These are phyloP conservation scores for Holothuria glaberrima DNA, from an alignment of 35 echinoderm and acorn worm species.

Conservation along the genomic window DNA sequence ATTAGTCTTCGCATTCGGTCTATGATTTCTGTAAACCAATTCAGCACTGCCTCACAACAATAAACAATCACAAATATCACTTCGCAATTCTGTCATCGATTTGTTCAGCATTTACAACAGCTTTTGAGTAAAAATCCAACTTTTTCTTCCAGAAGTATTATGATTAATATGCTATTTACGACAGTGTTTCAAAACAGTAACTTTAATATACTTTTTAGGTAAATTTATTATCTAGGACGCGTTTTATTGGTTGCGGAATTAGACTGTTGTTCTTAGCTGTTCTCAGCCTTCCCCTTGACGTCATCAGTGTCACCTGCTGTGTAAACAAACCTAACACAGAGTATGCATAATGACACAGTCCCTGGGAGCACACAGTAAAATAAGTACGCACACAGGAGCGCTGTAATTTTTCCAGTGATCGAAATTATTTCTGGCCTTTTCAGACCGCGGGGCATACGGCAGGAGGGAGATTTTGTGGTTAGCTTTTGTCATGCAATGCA, in stretches of 20 bases:
- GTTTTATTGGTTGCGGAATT: conserved; percentile 58
- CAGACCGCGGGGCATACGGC: conserved; percentile 55
- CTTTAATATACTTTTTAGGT: conserved; percentile 37
- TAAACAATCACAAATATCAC: conserved; percentile 58
- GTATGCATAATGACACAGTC: conserved; percentile 53
- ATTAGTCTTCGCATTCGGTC: conserved; percentile 51
- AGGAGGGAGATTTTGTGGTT: conserved; percentile 61
- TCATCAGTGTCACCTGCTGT: conserved; percentile 63
- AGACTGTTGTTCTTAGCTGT: conserved; percentile 70
- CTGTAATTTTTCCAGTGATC: conserved; percentile 30
- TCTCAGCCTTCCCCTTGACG: conserved; percentile 62
- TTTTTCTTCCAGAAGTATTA: too few species aligned
- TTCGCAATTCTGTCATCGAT: conserved; percentile 21
- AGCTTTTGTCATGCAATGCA: conserved; percentile 63
- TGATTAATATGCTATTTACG: too few species aligned
- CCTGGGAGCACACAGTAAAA: conserved; percentile 59
- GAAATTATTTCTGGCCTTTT: conserved; percentile 65
- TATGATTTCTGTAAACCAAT: conserved; percentile 67
- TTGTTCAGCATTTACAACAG: neutral
- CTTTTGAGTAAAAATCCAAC: conserved; percentile 4
- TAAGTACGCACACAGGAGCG: conserved; percentile 36
- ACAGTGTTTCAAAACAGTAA: conserved; percentile 10
- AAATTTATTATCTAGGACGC: conserved; percentile 48
- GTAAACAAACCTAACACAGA: conserved; percentile 60
- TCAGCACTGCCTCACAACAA: conserved; percentile 62